Conservation (phyloP, 2,888 invertebrate species). For the Melolontha melolontha region DNA sequence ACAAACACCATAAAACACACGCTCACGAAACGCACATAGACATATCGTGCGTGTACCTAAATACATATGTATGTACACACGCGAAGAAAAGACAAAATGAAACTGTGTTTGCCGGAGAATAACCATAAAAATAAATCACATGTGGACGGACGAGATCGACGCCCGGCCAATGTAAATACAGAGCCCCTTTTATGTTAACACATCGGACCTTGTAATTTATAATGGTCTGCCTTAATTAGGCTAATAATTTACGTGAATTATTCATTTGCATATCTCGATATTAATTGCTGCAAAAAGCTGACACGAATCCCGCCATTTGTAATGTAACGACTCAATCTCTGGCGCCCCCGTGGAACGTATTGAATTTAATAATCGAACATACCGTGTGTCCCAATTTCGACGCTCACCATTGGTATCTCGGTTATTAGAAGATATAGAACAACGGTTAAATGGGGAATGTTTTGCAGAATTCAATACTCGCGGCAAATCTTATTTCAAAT, state of each 20-base stretch:
- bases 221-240: constrained; percentile 11
- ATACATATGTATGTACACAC: not conserved
- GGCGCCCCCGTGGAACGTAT: not conserved
- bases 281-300: not conserved
- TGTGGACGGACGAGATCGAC: not conserved
- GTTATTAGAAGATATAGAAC: too few species aligned
- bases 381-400: too few species aligned
- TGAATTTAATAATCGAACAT: not conserved
- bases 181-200: constrained; percentile 5
- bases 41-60: not conserved
- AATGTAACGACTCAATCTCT: not conserved
- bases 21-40: constrained; percentile 8
- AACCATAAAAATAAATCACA: constrained; percentile 22
- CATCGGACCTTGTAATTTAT: constrained; percentile 11
- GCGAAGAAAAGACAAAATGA: constrained; percentile 8
- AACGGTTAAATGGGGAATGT: too few species aligned
- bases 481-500: too few species aligned
- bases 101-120: constrained; percentile 9
- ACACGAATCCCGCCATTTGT: not conserved
- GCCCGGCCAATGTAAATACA: not conserved
- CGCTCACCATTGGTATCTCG: too few species aligned
- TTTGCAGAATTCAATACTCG: too few species aligned
- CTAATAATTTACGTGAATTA: constrained; percentile 6
- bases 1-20: constrained; percentile 11
- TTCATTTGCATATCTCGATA: not conserved